Evolutionary conservation across 2,113 vertebrate species (phyloP).

Genomic region (Nycticorax nycticorax): DNA sequence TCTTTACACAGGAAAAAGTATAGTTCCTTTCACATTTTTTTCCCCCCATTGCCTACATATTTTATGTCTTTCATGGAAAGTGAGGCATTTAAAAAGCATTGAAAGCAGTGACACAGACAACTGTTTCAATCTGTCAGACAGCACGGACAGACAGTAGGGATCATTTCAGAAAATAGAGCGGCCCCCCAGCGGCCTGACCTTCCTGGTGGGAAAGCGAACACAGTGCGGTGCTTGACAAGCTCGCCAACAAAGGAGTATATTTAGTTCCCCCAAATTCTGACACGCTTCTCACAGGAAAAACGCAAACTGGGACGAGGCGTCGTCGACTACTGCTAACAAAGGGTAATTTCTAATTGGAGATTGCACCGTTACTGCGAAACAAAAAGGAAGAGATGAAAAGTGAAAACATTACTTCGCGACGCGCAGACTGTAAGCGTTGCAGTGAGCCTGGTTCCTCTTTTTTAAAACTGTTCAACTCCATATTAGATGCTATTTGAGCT

Average conservation of each 20-base stretch:
- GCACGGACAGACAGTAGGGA: slow-evolving; percentile 76
- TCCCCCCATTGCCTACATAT: background rate
- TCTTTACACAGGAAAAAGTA: background rate
- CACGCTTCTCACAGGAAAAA: slow-evolving; percentile 79
- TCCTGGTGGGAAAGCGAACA: slow-evolving; percentile 80
- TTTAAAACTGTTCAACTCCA: background rate
- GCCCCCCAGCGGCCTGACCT: slow-evolving; percentile 78
- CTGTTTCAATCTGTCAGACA: slow-evolving; percentile 81
- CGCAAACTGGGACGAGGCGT: background rate
- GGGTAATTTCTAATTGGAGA: slow-evolving; percentile 45
- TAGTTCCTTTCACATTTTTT: background rate
- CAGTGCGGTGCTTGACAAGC: slow-evolving; percentile 74
- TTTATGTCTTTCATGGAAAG: slow-evolving; percentile 59
- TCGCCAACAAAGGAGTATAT: slow-evolving; percentile 76
- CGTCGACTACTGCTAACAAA: slow-evolving; percentile 32
- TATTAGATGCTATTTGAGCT: background rate
- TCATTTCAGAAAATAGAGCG: slow-evolving; percentile 73
- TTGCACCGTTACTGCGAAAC: background rate
- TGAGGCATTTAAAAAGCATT: slow-evolving; percentile 62
- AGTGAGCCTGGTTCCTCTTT: background rate
- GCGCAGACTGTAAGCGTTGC: fast-evolving
- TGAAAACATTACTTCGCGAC: background rate
- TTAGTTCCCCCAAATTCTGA: slow-evolving; percentile 75
- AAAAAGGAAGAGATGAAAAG: slow-evolving; percentile 5
- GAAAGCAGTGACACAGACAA: slow-evolving; percentile 75